phyloP scores from a whole-genome alignment of 2,888 invertebrate species.

The Drosophila antonietae region DNA sequence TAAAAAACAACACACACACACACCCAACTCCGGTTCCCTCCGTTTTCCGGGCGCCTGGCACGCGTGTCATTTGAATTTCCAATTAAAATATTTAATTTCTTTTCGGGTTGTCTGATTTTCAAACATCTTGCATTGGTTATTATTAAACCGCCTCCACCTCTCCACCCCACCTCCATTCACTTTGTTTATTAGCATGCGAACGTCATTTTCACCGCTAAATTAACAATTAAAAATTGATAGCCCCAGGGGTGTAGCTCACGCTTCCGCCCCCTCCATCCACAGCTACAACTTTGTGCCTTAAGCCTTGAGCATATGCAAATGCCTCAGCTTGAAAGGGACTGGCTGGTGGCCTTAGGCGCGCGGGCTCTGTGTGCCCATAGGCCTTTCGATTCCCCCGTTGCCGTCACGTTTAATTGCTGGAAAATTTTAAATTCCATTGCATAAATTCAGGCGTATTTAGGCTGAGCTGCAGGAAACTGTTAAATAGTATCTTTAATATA shows the following conservation, averaged over 20 bases:
- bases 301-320: conserved; percentile 56
- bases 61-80: conserved; percentile 75
- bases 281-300: conserved; percentile 17
- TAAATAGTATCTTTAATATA: background rate
- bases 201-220: conserved; percentile 78
- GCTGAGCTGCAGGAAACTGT: conserved; percentile 6
- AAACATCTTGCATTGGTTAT: conserved; percentile 40
- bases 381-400: conserved; percentile 40
- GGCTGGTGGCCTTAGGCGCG: background rate
- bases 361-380: conserved; percentile 11
- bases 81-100: conserved; percentile 81
- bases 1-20: conserved; percentile 57
- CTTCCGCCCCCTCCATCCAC: conserved; percentile 2
- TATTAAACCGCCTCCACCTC: conserved; percentile 1
- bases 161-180: background rate
- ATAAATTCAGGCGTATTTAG: conserved; percentile 48
- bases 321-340: background rate
- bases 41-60: conserved; percentile 5
- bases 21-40: conserved; percentile 1
- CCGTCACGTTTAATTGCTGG: conserved; percentile 66
- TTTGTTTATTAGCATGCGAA: conserved; percentile 62
- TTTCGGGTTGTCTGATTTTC: conserved; percentile 75
- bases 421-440: conserved; percentile 63
- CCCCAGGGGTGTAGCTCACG: conserved; percentile 45
- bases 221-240: conserved; percentile 81